Evolutionary conservation across 2,888 invertebrate species (phyloP).

Genomic region (Homarus gammarus): DNA sequence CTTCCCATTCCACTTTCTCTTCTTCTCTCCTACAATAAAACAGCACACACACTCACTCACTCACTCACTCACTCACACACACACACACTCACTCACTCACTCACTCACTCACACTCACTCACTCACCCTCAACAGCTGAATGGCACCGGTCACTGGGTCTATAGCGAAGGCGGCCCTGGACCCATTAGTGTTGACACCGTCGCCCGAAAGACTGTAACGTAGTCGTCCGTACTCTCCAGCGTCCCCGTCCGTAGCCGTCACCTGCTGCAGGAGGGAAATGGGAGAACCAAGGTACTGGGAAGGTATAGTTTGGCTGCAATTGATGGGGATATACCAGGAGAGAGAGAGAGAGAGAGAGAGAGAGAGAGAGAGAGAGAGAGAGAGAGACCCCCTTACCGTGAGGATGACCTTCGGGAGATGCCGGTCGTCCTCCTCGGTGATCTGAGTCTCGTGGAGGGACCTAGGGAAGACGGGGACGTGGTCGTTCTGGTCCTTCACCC

Average conservation of each 20-base stretch:
- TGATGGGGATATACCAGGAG: no score
- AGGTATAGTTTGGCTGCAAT: no score
- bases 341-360: no score
- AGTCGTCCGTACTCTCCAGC: not conserved
- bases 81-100: no score
- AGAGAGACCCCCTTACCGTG: constrained; percentile 39
- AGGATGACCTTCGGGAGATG: constrained; percentile 68
- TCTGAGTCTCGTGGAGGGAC: constrained; percentile 61
- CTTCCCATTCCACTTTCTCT: no score
- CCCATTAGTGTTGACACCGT: not conserved
- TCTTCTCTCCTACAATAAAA: no score
- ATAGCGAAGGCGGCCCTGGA: not conserved
- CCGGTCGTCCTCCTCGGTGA: constrained; percentile 64
- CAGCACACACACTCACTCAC: no score
- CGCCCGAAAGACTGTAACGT: not conserved
- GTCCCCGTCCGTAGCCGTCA: not conserved
- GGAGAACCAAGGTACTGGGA: no score
- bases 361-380: no score
- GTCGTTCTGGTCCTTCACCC: constrained; percentile 63
- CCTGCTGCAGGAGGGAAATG: not conserved
- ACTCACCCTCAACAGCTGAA: not conserved
- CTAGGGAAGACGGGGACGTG: constrained; percentile 65
- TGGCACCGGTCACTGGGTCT: not conserved
- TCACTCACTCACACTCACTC: no score
- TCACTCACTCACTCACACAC: no score